These are phyloP conservation scores for Cyanoramphus novaezelandiae DNA, from an alignment of 2,113 vertebrate genomes.

Conservation along the genomic window DNA sequence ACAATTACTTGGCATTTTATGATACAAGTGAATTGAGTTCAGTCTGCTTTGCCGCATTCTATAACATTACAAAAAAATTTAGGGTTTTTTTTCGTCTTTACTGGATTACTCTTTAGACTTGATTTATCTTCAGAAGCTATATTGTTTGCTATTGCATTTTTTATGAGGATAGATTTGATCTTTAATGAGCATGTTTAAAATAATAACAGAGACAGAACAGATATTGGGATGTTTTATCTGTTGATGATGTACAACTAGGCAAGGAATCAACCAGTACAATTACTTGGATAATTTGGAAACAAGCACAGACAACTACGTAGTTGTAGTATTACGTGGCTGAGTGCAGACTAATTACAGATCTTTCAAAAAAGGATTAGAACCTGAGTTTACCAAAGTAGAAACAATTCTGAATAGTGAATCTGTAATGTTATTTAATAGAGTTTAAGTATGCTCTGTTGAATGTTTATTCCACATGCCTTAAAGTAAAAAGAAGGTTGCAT, in stretches of 20 bases:
- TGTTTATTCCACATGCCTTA: not conserved
- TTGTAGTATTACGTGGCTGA: not conserved
- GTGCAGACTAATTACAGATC: not conserved
- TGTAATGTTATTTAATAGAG: not conserved
- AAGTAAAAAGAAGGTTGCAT: not conserved
- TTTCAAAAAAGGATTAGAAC: not conserved
- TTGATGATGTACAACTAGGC: not conserved
- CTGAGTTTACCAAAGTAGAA: not conserved
- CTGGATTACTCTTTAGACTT: not conserved
- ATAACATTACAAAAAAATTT: not conserved
- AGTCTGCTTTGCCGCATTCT: not conserved
- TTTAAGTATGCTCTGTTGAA: not conserved
- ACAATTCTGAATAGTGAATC: not conserved
- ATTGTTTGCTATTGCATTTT: not conserved
- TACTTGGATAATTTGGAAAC: not conserved
- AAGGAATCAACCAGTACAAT: not conserved
- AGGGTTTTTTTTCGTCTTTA: not conserved
- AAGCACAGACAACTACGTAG: not conserved
- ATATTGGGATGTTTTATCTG: not conserved
- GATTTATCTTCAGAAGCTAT: not conserved
- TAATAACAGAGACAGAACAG: not conserved
- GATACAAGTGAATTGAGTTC: not conserved
- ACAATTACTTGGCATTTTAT: not conserved
- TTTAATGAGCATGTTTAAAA: not conserved
- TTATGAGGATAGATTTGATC: not conserved